A percentile compares a stretch with the other conserved stretches of the same genome.
Evolutionary conservation across 2,888 invertebrate genomes (phyloP).

Genomic region (Acrobasis consociella): DNA sequence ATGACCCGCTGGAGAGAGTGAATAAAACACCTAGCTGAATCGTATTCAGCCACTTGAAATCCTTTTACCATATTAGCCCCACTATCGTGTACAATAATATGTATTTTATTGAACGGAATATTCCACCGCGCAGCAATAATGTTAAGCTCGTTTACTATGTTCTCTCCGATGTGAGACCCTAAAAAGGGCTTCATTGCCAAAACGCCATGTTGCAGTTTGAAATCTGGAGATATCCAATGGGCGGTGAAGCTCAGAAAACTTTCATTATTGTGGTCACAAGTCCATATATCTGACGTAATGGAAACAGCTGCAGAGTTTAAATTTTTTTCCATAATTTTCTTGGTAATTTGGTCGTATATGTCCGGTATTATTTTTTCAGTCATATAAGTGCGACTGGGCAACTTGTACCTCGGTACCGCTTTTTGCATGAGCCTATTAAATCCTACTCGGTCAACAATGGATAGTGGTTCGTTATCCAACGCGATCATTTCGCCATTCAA

Average conservation of each 20-base stretch:
- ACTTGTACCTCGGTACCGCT: constrained; percentile 27
- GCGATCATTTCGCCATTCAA: constrained; percentile 24
- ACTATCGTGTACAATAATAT: constrained; percentile 42
- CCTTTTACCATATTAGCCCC: constrained; percentile 42
- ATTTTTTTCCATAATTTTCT: constrained; percentile 29
- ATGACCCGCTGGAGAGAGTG: constrained; percentile 39
- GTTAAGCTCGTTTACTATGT: constrained; percentile 44
- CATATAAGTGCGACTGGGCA: constrained; percentile 36
- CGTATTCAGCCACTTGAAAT: constrained; percentile 35
- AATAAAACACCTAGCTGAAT: constrained; percentile 42
- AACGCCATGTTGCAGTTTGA: constrained; percentile 30
- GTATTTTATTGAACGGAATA: constrained; percentile 41
- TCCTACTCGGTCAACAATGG: constrained; percentile 28
- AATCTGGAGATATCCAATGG: constrained; percentile 25
- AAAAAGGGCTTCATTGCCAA: constrained; percentile 38
- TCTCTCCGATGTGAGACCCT: constrained; percentile 36
- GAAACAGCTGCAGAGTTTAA: constrained; percentile 31
- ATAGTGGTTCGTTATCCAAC: constrained; percentile 30
- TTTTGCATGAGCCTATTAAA: constrained; percentile 28
- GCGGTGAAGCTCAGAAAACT: constrained; percentile 35
- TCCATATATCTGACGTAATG: constrained; percentile 38
- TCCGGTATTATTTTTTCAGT: constrained; percentile 34
- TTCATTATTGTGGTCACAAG: constrained; percentile 31
- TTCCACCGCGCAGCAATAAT: constrained; percentile 39
- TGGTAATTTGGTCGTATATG: constrained; percentile 31